Percentiles rank a stretch among this genome's conserved stretches.
phyloP scores from a whole-genome alignment of 2,797 vertebrate species.

The Sus cebifrons region DNA sequence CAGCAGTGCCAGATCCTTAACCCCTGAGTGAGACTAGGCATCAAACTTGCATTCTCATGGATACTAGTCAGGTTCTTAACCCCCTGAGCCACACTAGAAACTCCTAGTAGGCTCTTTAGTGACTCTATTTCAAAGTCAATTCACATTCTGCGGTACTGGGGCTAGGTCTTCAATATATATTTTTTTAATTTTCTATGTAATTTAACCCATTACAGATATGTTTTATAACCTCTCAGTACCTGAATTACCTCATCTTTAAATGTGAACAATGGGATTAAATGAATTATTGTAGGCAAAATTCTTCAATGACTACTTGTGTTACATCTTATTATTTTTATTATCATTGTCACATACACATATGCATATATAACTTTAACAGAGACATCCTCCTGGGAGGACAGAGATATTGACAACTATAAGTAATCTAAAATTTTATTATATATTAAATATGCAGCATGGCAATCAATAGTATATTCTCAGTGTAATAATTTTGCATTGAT shows the following conservation, averaged over 20 bases:
- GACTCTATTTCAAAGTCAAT: background rate
- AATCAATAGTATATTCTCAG: background rate
- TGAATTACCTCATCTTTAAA: background rate
- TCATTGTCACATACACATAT: background rate
- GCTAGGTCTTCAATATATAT: background rate
- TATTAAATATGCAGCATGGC: background rate
- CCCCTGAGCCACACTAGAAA: no score
- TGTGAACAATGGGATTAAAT: background rate
- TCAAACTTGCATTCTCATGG: no score
- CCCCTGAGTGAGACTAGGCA: no score
- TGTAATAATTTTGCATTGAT: background rate
- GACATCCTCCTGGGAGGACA: background rate
- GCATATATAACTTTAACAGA: background rate
- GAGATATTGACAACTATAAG: background rate
- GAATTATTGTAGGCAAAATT: background rate
- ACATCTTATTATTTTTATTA: background rate
- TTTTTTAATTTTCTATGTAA: background rate
- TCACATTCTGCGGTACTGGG: background rate
- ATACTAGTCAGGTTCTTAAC: no score
- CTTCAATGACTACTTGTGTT: background rate
- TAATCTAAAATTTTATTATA: background rate
- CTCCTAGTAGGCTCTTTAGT: background rate
- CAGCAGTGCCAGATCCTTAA: no score
- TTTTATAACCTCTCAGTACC: background rate
- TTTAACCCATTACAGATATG: background rate